Evolutionary conservation across 2,113 vertebrate species (phyloP).

Genomic region (Thunnus thynnus): DNA sequence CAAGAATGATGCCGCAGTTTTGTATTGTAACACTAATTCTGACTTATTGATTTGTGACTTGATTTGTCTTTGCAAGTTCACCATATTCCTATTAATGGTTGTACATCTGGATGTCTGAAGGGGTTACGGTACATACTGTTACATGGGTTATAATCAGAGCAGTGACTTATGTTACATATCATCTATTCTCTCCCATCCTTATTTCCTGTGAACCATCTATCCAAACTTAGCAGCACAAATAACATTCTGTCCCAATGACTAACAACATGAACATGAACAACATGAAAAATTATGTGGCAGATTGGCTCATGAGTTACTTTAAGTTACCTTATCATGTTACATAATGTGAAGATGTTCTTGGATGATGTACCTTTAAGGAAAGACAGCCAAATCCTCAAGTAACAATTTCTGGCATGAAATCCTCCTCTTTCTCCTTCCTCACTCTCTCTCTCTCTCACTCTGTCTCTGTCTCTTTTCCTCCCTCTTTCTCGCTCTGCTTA

Average conservation of each 20-base stretch:
- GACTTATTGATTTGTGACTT: too few species aligned
- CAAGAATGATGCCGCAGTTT: neutral
- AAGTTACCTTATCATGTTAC: slow-evolving; percentile 10
- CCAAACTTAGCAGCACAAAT: neutral
- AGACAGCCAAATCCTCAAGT: slow-evolving; percentile 20
- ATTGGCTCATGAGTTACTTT: neutral
- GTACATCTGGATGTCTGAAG: neutral
- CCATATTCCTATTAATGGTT: neutral
- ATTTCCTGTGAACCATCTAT: neutral
- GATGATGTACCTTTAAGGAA: slow-evolving; percentile 3
- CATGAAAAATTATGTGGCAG: neutral
- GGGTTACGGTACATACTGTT: neutral
- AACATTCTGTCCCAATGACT: neutral
- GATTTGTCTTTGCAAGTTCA: neutral
- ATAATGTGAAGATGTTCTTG: slow-evolving; percentile 24
- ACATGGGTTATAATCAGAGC: neutral
- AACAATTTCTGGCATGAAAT: slow-evolving; percentile 34
- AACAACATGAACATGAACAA: neutral
- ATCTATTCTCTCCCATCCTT: neutral
- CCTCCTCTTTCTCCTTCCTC: slow-evolving; percentile 1
- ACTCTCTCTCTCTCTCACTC: neutral
- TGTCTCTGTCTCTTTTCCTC: neutral
- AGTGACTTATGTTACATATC: neutral
- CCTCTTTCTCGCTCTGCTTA: neutral
- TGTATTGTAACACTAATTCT: too few species aligned